These are phyloP conservation scores for Coleophora flavipennella DNA, from an alignment of 2,888 invertebrate genomes.

Conservation along the genomic window DNA sequence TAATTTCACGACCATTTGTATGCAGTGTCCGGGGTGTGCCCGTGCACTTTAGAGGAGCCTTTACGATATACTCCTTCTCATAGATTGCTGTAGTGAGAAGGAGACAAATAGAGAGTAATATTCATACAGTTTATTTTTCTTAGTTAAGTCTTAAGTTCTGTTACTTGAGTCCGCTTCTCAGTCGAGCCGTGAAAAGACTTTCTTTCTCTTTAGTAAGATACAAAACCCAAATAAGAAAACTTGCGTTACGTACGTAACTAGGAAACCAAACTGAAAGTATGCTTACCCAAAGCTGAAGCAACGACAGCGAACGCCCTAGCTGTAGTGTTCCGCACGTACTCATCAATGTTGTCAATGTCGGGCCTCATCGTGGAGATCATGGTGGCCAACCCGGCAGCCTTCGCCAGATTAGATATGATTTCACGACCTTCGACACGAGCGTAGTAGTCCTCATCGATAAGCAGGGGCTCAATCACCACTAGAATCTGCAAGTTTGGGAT, in stretches of 20 bases:
- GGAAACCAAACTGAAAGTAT: not conserved
- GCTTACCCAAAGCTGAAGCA: constrained; percentile 92
- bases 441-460: constrained; percentile 99
- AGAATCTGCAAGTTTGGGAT: constrained; percentile 78
- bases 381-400: constrained; percentile 98
- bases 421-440: constrained; percentile 99
- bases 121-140: too few relatives aligned
- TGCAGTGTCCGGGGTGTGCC: not conserved
- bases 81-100: too few relatives aligned
- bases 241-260: too few relatives aligned
- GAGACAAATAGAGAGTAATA: too few relatives aligned
- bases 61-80: too few relatives aligned
- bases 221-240: too few relatives aligned
- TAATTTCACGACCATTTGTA: too few relatives aligned
- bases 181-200: too few relatives aligned
- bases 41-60: not conserved
- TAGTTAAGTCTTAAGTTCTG: too few relatives aligned
- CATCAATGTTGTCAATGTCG: constrained; percentile 99
- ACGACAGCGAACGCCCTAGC: constrained; percentile 99
- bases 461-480: constrained; percentile 97
- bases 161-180: too few relatives aligned
- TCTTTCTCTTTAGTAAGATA: too few relatives aligned
- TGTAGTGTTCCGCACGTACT: constrained; percentile 99
- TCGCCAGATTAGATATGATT: constrained; percentile 98
- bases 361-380: constrained; percentile 99